Conservation (phyloP, 2,797 vertebrate genomes). For the Onychomys leucogaster region DNA sequence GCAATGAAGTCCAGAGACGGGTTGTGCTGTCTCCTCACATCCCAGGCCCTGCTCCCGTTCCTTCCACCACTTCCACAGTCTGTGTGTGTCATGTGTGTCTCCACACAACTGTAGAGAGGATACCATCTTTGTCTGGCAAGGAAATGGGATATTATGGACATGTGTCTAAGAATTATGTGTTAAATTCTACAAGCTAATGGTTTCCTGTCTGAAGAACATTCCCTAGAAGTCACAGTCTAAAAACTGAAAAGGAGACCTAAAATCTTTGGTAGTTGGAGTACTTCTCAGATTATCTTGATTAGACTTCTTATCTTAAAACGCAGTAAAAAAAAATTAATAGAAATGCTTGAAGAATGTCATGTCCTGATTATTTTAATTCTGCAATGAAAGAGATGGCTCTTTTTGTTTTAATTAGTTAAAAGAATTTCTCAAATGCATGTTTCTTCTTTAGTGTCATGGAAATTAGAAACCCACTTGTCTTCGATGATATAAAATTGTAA, state of each 20-base stretch:
- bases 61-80: slow-evolving; percentile 31
- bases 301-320: slow-evolving; percentile 50
- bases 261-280: slow-evolving; percentile 50
- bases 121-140: slow-evolving; percentile 51
- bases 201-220: slow-evolving; percentile 60
- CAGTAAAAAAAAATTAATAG: slow-evolving; percentile 31
- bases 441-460: slow-evolving; percentile 29
- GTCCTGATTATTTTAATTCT: slow-evolving; percentile 67
- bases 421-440: slow-evolving; percentile 55
- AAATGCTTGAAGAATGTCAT: slow-evolving; percentile 64
- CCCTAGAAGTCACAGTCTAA: not conserved
- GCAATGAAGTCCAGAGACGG: slow-evolving; percentile 51
- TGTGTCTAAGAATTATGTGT: slow-evolving; percentile 59
- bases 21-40: slow-evolving; percentile 61
- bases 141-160: slow-evolving; percentile 60
- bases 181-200: slow-evolving; percentile 44
- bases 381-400: slow-evolving; percentile 39
- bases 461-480: slow-evolving; percentile 57
- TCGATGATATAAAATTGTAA: slow-evolving; percentile 44
- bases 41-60: slow-evolving; percentile 42
- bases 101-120: slow-evolving; percentile 10
- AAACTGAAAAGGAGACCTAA: slow-evolving; percentile 54
- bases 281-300: slow-evolving; percentile 64
- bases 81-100: not conserved
- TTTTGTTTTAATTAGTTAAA: slow-evolving; percentile 66